Conservation (phyloP, 2,113 vertebrate species). For the Acanthisitta chloris region DNA sequence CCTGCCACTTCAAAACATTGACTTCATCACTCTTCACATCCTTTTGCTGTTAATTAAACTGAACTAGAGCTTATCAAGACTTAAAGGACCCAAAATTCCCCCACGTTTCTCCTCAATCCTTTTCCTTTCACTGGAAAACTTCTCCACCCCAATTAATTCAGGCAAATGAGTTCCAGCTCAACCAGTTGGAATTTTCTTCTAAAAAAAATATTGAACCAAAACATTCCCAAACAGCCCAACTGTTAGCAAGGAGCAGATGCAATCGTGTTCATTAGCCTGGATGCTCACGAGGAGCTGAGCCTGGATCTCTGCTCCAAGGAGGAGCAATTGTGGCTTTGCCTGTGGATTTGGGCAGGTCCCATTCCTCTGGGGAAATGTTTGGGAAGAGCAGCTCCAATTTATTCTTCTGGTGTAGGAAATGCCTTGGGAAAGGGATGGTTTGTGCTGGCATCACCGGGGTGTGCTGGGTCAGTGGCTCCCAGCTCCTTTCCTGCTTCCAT, state of each 20-base stretch:
- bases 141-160: background rate
- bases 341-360: accelerated
- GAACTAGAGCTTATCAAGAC: background rate
- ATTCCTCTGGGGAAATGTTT: accelerated
- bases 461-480: background rate
- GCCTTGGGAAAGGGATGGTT: background rate
- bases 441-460: accelerated
- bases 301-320: background rate
- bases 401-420: background rate
- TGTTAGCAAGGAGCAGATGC: background rate
- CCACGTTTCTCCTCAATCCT: background rate
- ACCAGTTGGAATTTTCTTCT: background rate
- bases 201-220: constrained; percentile 18
- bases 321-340: too few species aligned
- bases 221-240: background rate
- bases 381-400: background rate
- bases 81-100: background rate
- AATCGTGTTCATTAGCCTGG: background rate
- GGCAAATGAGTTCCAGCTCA: background rate
- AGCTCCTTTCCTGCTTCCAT: background rate
- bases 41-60: background rate
- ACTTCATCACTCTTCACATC: background rate
- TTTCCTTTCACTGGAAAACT: background rate
- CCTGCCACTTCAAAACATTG: background rate
- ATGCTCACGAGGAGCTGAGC: background rate